A percentile compares a stretch with the other conserved stretches of the same genome.
Conservation (phyloP, 2,797 vertebrate species). For the Pyrocephalus nanus region DNA sequence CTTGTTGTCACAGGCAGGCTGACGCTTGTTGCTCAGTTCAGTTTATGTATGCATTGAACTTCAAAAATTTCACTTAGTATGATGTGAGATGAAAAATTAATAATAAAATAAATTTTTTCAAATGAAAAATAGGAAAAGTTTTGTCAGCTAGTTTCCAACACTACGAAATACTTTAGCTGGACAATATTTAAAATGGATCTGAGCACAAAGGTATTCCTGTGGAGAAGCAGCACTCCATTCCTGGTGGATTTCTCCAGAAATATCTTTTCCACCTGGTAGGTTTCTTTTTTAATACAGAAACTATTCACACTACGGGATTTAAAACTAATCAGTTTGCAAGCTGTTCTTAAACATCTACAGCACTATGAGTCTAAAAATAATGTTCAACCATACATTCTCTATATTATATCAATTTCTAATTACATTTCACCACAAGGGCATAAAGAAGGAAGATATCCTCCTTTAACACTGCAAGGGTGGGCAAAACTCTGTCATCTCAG, state of each 20-base stretch:
- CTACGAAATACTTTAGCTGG: not conserved
- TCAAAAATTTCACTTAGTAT: conserved; percentile 29
- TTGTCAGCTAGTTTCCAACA: not conserved
- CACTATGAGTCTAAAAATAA: conserved; percentile 19
- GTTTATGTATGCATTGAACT: conserved; percentile 36
- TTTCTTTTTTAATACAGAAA: conserved; percentile 9
- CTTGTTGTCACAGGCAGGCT: conserved; percentile 20
- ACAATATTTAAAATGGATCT: not conserved
- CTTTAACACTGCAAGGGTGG: not conserved
- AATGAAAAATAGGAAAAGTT: not conserved
- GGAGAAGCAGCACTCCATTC: not conserved
- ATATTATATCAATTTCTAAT: not conserved
- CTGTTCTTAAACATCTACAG: conserved; percentile 20
- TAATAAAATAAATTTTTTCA: not conserved
- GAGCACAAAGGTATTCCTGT: not conserved
- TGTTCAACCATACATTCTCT: not conserved
- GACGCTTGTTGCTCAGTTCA: conserved; percentile 21
- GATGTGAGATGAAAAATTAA: not conserved
- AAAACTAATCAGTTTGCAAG: conserved; percentile 41
- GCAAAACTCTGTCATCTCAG: not conserved
- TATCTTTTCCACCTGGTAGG: not conserved
- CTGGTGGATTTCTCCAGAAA: not conserved
- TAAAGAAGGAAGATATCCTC: not conserved
- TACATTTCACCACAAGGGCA: not conserved
- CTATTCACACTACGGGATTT: not conserved